These are phyloP conservation scores for Conus ventricosus DNA, from an alignment of 1,140 invertebrate species.

Conservation along the genomic window DNA sequence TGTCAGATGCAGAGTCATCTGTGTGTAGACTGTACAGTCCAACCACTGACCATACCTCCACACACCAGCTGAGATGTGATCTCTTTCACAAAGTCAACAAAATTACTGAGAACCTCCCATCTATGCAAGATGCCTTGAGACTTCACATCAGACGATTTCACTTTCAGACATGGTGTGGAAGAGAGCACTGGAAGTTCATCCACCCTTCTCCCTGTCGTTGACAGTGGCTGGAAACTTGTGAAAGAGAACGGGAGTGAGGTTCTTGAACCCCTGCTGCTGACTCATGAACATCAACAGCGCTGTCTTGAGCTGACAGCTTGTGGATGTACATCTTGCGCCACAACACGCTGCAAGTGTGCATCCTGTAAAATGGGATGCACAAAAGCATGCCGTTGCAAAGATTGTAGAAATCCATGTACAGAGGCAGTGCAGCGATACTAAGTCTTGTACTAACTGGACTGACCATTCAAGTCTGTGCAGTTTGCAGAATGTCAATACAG, in stretches of 20 bases:
- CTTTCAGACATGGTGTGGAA: slow-evolving; percentile 2
- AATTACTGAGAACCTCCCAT: neutral
- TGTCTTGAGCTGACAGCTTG: neutral
- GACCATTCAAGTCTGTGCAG: too few relatives aligned
- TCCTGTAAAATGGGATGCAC: neutral
- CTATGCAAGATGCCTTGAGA: neutral
- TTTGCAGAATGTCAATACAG: too few relatives aligned
- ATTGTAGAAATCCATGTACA: neutral
- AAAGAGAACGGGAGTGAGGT: neutral
- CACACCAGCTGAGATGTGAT: neutral
- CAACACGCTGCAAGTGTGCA: neutral
- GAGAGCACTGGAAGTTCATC: neutral
- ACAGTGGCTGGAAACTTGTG: slow-evolving; percentile 12
- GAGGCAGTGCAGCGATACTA: neutral
- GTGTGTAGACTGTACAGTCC: too few relatives aligned
- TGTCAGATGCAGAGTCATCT: neutral
- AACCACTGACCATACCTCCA: neutral
- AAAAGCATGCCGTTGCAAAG: neutral
- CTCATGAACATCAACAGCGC: neutral
- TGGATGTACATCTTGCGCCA: neutral
- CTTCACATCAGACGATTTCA: slow-evolving; percentile 8
- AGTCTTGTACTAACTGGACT: too few relatives aligned
- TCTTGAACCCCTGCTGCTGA: neutral
- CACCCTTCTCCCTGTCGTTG: neutral
- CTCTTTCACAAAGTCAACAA: neutral